Evolutionary conservation across 2,113 vertebrate genomes (phyloP).

Genomic region (Leptosomus discolor): DNA sequence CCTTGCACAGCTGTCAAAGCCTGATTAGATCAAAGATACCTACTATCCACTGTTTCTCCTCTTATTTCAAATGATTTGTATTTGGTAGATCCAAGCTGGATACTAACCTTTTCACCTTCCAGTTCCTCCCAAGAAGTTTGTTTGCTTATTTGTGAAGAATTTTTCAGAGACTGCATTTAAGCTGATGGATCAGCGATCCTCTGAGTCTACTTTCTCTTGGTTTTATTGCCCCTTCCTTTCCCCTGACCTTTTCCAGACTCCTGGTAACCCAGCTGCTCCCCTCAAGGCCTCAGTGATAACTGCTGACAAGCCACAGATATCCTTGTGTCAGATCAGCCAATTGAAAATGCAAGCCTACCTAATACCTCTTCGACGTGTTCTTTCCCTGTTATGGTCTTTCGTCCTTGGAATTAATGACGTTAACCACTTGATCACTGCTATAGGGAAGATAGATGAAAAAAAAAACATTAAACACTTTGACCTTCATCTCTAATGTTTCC

Average conservation of each 20-base stretch:
- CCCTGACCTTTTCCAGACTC: not conserved
- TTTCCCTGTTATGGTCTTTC: not conserved
- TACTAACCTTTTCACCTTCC: not conserved
- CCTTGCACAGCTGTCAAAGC: not conserved
- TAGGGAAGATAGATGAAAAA: not conserved
- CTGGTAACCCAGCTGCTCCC: not conserved
- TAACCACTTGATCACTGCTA: slow-evolving; percentile 8
- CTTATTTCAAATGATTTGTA: not conserved
- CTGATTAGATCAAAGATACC: not conserved
- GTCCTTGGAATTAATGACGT: slow-evolving; percentile 30
- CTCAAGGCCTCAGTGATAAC: not conserved
- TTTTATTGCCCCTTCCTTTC: not conserved
- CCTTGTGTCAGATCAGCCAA: not conserved
- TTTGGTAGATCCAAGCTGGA: not conserved
- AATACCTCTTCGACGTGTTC: not conserved
- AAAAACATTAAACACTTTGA: not conserved
- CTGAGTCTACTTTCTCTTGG: not conserved
- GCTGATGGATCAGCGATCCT: not conserved
- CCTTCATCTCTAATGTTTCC: not conserved
- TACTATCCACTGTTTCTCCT: not conserved
- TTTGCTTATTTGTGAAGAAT: not conserved
- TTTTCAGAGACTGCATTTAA: not conserved
- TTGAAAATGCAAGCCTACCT: not conserved
- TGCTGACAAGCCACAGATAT: not conserved
- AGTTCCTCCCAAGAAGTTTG: not conserved